Evolutionary conservation across 2,113 vertebrate genomes (phyloP).

Genomic region (Engystomops pustulosus): DNA sequence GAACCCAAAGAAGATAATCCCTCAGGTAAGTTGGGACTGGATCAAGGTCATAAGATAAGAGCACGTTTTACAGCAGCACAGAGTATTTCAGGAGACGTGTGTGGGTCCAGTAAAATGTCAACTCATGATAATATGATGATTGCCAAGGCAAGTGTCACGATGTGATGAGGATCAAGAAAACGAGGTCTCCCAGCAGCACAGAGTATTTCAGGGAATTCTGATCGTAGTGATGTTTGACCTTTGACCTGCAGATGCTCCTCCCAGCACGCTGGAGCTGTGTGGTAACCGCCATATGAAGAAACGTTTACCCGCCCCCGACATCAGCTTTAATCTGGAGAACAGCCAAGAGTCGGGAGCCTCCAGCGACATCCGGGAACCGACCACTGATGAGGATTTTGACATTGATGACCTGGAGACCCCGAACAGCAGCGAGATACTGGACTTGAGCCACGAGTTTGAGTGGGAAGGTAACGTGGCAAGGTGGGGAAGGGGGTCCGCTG

Average conservation of each 20-base stretch:
- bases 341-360: conserved; percentile 46
- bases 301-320: conserved; percentile 74
- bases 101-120: neutral
- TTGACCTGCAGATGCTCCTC: conserved; percentile 47
- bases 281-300: conserved; percentile 72
- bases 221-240: too few relatives aligned
- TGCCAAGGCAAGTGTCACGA: neutral
- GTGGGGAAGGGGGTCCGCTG: too few relatives aligned
- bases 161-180: neutral
- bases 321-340: conserved; percentile 70
- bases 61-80: neutral
- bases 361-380: conserved; percentile 62
- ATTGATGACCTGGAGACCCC: conserved; percentile 83
- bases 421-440: conserved; percentile 79
- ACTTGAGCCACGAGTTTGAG: conserved; percentile 76
- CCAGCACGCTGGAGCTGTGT: conserved; percentile 73
- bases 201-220: neutral
- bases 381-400: conserved; percentile 71
- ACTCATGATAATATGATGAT: neutral
- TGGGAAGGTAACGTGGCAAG: conserved; percentile 77
- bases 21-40: conserved; percentile 22
- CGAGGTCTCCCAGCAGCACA: neutral
- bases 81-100: neutral
- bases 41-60: neutral
- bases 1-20: neutral